These are phyloP conservation scores for Colletes collaris DNA, from an alignment of 2,888 invertebrate species.

Conservation along the genomic window DNA sequence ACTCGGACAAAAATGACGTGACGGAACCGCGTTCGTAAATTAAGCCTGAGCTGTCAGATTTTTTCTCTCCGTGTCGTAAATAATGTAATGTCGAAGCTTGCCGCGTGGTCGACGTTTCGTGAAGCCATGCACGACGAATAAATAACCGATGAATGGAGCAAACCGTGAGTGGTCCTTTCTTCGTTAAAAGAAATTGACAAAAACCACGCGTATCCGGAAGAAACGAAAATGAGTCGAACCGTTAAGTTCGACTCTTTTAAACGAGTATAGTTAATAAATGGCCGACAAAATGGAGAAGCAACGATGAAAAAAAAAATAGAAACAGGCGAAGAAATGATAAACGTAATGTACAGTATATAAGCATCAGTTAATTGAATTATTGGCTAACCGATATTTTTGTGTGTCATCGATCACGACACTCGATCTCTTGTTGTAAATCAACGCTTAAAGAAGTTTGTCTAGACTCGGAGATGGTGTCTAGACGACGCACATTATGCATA, in stretches of 20 bases:
- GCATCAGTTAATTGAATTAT: not conserved
- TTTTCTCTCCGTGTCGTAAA: not conserved
- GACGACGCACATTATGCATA: not conserved
- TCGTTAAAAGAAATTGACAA: too few relatives aligned
- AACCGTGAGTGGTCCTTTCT: not conserved
- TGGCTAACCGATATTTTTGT: slow-evolving; percentile 1
- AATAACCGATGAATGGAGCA: not conserved
- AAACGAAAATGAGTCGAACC: slow-evolving; percentile 17
- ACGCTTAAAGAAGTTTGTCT: not conserved
- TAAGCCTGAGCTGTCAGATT: not conserved
- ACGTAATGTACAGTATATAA: not conserved
- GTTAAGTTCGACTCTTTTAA: slow-evolving; percentile 28
- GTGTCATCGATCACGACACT: not conserved
- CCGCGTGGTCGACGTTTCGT: not conserved
- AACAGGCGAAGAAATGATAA: not conserved
- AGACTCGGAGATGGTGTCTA: not conserved
- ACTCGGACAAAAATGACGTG: not conserved
- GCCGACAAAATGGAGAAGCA: not conserved
- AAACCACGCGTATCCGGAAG: not conserved
- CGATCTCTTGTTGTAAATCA: not conserved
- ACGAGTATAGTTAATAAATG: slow-evolving; percentile 8
- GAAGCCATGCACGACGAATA: not conserved
- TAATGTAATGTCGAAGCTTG: not conserved
- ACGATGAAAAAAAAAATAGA: not conserved
- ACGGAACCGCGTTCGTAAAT: not conserved